These are phyloP conservation scores for Metalampra italica DNA, from an alignment of 2,888 invertebrate species.

Conservation along the genomic window DNA sequence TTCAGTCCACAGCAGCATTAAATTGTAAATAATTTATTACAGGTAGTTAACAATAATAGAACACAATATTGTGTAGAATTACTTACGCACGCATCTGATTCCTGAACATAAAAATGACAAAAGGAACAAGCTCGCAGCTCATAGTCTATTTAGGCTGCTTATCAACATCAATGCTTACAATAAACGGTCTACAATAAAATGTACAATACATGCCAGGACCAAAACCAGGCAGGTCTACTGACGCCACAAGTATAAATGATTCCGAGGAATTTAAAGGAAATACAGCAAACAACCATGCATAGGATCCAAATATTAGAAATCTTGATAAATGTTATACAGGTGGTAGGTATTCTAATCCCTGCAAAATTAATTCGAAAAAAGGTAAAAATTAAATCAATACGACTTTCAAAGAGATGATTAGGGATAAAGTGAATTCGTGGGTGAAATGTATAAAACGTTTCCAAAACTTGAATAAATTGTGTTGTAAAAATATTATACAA, in stretches of 20 bases:
- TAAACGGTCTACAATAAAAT: not conserved
- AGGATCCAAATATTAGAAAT: constrained; percentile 26
- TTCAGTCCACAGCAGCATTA: no score
- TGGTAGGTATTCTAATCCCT: not conserved
- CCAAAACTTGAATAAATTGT: not conserved
- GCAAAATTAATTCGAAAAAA: constrained; percentile 7
- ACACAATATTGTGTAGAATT: not conserved
- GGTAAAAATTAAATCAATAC: not conserved
- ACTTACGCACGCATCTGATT: not conserved
- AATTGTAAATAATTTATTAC: no score
- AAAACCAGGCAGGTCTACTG: constrained; percentile 3
- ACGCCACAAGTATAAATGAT: constrained; percentile 6
- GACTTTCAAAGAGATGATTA: not conserved
- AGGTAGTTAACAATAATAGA: not conserved
- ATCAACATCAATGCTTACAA: not conserved
- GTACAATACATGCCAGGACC: constrained; percentile 6
- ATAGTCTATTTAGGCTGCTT: constrained; percentile 4
- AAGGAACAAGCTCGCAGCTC: constrained; percentile 3
- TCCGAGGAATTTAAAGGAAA: not conserved
- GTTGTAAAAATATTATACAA: no score
- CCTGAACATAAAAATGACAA: not conserved
- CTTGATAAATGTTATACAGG: constrained; percentile 14
- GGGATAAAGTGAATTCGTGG: not conserved
- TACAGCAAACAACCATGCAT: constrained; percentile 37
- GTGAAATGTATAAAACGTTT: not conserved